Evolutionary conservation across 1,140 invertebrate genomes (phyloP), one percentile per base, ranked within the genome.

Genomic region (Cyphomyrmex costatus): DNA sequence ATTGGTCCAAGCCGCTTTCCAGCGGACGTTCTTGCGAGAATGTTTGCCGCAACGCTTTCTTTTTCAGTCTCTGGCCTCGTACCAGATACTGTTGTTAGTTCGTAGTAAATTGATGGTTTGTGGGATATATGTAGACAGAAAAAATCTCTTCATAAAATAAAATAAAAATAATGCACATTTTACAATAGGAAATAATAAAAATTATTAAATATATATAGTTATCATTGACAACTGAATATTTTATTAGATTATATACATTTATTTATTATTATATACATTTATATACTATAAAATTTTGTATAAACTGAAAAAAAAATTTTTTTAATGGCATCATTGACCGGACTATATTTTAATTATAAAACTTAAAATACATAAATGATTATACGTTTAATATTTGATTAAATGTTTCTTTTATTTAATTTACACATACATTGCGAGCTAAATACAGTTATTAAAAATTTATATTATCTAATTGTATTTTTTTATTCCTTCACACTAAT

Each of bases 21-120:
- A 74, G 12, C 58, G 6, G 27, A 85, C n/a, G 21, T n/a, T 83
- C 33, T 12, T 21, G 33, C 30, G 14, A 42, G 30, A 5, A 33
- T 60, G n/a, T 14, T 60, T 19, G 53, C 27, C 16, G 10, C 14
- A 24, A 68, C 77, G 56, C 5, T 56, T 51, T 21, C 46, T 30
- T 56, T 65, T 36, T 77, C 12, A 65, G 49, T 27, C 24, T 30
- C 14, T 30, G 21, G 24, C 60, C 78, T 78, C 66, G 14, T 46
- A 49, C 3, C 53, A 49, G 53, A 70, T 49, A 46, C 60, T 33
- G 24, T n/a, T 51, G 6, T 58, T 73, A 30, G 33, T 49, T 68
- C 27, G 12, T 19, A 14, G 10, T 14, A 82, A 82, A 82, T 82
- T 73, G 3, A 61, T 21, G 68, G 79, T 83, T 74, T 7, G 33